Percentiles rank a stretch among this genome's conserved stretches.
These are phyloP conservation scores for Alfaro cultratus DNA, from an alignment of 2,797 vertebrate species.

Conservation along the genomic window DNA sequence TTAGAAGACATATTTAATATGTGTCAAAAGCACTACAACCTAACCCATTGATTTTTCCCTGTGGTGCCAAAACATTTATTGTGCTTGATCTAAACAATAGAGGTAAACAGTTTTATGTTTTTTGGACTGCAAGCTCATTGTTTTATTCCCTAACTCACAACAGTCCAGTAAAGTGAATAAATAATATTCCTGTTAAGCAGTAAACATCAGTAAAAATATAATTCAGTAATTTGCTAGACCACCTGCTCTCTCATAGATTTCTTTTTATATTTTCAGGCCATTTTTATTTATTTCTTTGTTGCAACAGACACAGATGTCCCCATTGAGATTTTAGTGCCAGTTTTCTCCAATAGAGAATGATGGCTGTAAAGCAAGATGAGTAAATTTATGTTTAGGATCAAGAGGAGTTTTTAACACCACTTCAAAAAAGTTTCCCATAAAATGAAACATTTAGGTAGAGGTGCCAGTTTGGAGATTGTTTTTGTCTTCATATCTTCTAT, in stretches of 20 bases:
- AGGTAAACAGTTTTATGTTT: conserved; percentile 24
- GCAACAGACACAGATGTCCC: conserved; percentile 76
- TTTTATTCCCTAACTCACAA: conserved; percentile 50
- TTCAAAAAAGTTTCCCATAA: conserved; percentile 55
- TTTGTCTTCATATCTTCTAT: conserved; percentile 35
- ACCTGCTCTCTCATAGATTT: conserved; percentile 75
- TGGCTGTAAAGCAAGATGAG: conserved; percentile 57
- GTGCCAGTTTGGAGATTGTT: conserved; percentile 14
- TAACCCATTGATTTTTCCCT: conserved; percentile 37
- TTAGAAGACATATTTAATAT: conserved; percentile 27
- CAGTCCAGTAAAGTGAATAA: conserved; percentile 48
- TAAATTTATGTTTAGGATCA: conserved; percentile 59
- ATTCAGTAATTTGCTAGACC: conserved; percentile 74
- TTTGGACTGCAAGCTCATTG: conserved; percentile 53
- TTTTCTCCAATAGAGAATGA: conserved; percentile 60
- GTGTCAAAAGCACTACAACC: conserved; percentile 21
- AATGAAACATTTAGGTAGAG: conserved; percentile 34
- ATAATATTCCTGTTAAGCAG: conserved; percentile 62
- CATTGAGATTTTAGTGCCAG: conserved; percentile 77
- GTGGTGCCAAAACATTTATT: conserved; percentile 30
- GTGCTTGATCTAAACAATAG: conserved; percentile 17
- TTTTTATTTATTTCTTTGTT: conserved; percentile 65
- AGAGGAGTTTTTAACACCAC: conserved; percentile 69
- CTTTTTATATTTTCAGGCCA: conserved; percentile 25
- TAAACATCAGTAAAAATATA: conserved; percentile 75